These are phyloP conservation scores for Mugil cephalus DNA, from an alignment of 2,113 vertebrate genomes.

Conservation along the genomic window DNA sequence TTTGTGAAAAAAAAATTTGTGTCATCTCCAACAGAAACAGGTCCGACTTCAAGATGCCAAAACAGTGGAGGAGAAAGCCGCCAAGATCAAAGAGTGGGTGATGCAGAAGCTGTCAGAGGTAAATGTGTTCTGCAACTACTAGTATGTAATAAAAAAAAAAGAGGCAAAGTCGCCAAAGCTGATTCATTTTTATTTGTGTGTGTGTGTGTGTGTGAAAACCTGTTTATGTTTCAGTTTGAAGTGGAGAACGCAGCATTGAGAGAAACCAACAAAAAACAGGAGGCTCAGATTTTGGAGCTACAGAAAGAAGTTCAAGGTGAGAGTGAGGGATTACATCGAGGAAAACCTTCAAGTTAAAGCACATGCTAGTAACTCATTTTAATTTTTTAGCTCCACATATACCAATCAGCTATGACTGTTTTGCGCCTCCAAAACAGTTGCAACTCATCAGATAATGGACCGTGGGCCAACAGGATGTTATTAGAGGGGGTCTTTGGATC, in stretches of 20 bases:
- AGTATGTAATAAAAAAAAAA: too few relatives aligned
- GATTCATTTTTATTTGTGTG: neutral
- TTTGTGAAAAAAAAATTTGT: neutral
- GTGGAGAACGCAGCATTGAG: conserved; percentile 92
- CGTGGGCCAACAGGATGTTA: too few relatives aligned
- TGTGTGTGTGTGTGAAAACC: conserved; percentile 1
- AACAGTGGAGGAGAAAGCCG: conserved; percentile 97
- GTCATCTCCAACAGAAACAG: conserved; percentile 88
- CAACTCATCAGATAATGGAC: too few relatives aligned
- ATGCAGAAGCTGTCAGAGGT: conserved; percentile 96
- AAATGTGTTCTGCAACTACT: conserved; percentile 15
- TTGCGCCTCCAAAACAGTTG: too few relatives aligned
- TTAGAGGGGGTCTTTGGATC: too few relatives aligned
- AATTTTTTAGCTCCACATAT: too few relatives aligned
- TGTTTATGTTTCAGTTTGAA: conserved; percentile 87
- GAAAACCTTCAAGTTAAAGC: neutral
- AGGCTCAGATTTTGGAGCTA: conserved; percentile 89
- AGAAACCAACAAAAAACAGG: conserved; percentile 91
- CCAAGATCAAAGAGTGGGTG: conserved; percentile 99
- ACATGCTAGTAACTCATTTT: neutral
- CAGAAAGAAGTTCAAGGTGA: conserved; percentile 91
- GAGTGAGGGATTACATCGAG: neutral
- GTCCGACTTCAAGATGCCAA: conserved; percentile 93
- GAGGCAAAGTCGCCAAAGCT: too few relatives aligned
- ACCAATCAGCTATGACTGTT: too few relatives aligned